Base-by-base conservation (phyloP, 92 coral and sea anemone species). In the Porites cylindrica region DNA sequence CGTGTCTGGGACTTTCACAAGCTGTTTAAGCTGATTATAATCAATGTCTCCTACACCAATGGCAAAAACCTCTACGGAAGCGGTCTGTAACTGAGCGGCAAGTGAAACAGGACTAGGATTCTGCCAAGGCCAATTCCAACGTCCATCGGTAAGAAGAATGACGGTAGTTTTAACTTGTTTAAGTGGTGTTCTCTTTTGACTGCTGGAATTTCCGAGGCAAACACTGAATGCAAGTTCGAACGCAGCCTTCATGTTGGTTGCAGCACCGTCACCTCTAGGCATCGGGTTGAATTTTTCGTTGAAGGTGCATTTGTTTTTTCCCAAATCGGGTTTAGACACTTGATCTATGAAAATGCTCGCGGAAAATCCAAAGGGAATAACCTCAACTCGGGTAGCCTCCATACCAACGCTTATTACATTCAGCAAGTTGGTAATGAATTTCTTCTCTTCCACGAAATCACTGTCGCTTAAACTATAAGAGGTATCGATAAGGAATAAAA, bases 371-470 rank as follows among this genome's bases (percentile, higher is more conserved):
- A 95, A 95, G 11, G 98, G 96, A 43, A 95, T 93, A 14, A 95
- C 92, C 67, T 95, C 96, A 1, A 95, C 94, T 10, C 98, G 59
- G 10, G 96, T 95, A 0, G 94, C 96, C 54, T 95, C 93, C 10
- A 76, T 84, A 21, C 91, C 91, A 10, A 95, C 98, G 14, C 90
- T 81, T 0, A 95, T 88, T 76, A 77, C 83, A 78, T 85, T 93
- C 81, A 95, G 77, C 77, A 95, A 70, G 56, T 95, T 95, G 8
- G 58, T 83, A 65, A 95, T 58, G 50, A 95, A 95, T 65, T 81
- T 79, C 61, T 92, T 95, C 32, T 95, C 98, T 50, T 87, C 81
- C 3, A 19, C 10, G 71, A 91, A 95, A 29, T 95, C 85, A 43
- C 32, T 8, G 7, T 13, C 9, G n/a, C 63, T 3, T 7, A 95